Base-by-base conservation (phyloP, 2,797 vertebrate genomes). In the Poeciliopsis paucimaculata region DNA sequence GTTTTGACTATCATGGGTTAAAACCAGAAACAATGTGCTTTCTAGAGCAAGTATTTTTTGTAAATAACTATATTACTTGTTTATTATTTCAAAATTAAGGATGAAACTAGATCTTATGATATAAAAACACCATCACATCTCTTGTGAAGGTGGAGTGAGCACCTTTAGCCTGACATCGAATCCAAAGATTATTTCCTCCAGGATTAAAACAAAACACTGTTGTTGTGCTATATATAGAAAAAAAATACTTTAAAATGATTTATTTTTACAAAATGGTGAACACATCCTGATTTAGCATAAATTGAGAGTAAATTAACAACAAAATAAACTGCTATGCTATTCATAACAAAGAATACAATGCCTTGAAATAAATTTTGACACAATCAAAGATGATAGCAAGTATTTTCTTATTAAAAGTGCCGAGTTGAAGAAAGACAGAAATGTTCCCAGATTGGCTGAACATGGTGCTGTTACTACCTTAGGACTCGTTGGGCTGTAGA, bases 401-500 rank as follows among this genome's bases (percentile, higher is more conserved):
- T 7, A n/a, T 28, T 43, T 71, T 71, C 2, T n/a, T 15, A 43
- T 5, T 15, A 45, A 7, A 45, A 5, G 68, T 8, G 39, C 68
- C 10, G 4, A 43, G 36, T 26, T 43, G 4, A 66, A 5, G 28
- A 60, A 34, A 62, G 5, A 31, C 20, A 51, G 43, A 5, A 3
- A 47, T 39, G 13, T 75, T 47, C 72, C 31, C 31, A 66, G 55
- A 31, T 16, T 31, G 26, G 20, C 0, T 16, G 49, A 28, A 73
- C 75, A 11, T 39, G 31, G 16, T 47, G 7, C 36, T 0, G 16
- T 5, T 39, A 0, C 55, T 90, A 94, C 93, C 91, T 84, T 87
- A 1, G 96, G 94, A 15, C 94, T 96, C 72, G 91, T 92, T 0
- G 97, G 95, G 84, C 96, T 96, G 92, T 95, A 96, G 0, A 95